These are phyloP conservation scores for Petromus typicus DNA, from an alignment of 2,113 vertebrate genomes.

Conservation along the genomic window DNA sequence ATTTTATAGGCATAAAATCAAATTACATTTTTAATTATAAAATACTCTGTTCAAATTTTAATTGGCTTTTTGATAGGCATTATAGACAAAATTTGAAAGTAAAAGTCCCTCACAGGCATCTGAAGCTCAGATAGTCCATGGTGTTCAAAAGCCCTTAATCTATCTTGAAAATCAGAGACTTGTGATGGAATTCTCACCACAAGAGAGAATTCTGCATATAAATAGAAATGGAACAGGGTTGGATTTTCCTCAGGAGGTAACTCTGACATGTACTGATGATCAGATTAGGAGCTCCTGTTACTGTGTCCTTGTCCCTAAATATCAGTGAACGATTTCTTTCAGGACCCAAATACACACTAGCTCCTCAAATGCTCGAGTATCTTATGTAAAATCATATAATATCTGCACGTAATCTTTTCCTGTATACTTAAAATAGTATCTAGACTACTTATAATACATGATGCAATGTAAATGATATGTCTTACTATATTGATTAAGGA, in stretches of 20 bases:
- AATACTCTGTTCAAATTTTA: slow-evolving; percentile 50
- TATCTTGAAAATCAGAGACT: slow-evolving; percentile 29
- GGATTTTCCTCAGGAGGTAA: neutral
- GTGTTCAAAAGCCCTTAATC: neutral
- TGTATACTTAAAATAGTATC: neutral
- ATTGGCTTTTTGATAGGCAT: slow-evolving; percentile 45
- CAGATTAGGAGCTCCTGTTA: neutral
- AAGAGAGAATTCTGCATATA: neutral
- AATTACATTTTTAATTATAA: slow-evolving; percentile 55
- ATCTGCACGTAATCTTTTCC: neutral
- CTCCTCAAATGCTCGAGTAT: neutral
- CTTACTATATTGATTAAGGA: neutral
- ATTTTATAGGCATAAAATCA: slow-evolving; percentile 51
- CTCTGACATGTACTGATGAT: neutral
- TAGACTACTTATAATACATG: neutral
- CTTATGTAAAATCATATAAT: neutral
- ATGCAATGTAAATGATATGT: neutral
- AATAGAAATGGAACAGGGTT: neutral
- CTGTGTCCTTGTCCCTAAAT: neutral
- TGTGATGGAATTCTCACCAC: slow-evolving; percentile 12
- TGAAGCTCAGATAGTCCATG: neutral
- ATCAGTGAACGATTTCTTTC: neutral
- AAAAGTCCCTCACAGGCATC: neutral
- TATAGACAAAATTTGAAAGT: slow-evolving; percentile 43
- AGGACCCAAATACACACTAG: neutral